Base-by-base conservation (phyloP, 2,888 invertebrate genomes). In the Parapristionchus giblindavisi region DNA sequence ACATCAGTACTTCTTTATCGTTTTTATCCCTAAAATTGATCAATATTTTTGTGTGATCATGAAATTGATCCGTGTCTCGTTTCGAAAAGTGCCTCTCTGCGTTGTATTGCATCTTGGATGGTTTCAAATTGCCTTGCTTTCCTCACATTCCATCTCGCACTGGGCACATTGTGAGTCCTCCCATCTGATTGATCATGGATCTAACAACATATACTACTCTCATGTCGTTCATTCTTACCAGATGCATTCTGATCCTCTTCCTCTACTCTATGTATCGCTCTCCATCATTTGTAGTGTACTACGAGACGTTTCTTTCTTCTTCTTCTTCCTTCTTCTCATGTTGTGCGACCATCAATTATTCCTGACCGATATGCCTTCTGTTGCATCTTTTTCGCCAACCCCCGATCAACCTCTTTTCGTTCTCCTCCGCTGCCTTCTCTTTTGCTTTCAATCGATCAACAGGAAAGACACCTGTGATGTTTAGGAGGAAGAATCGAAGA, bases 341-440 rank as follows among this genome's bases (percentile, higher is more conserved):
- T 32, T 14, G 14, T 48, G 8, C 29, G 27, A 11, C 29, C 63
- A 21, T 43, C 11, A 6, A 32, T 66, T 27, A 48, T 68, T 63
- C 63, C 2, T 63, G 29, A 29, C 38, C 68, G 52, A 32, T 29
- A 6, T 54, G 54, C 54, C 6, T n/a, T 6, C 54, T 54, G n/a
- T 54, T 48, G 52, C 52, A n/a, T 27, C 68, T 34, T 63, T 43
- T 11, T 52, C 14, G 21, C 48, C 52, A 36, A 52, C 51, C 36
- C 32, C 14, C 27, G 27, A 36, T 52, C 17, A 32, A 2, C 40
- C 63, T 52, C 36, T 36, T 29, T 36, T n/a, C 52, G 51, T 68
- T 38, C n/a, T 68, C 52, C 52, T 52, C 32, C 68, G 34, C 52
- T 27, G n/a, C 52, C 27, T 34, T 68, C 36, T n/a, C 68, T 52